phyloP scores from a whole-genome alignment of 1,140 invertebrate genomes.

The Apis laboriosa region DNA sequence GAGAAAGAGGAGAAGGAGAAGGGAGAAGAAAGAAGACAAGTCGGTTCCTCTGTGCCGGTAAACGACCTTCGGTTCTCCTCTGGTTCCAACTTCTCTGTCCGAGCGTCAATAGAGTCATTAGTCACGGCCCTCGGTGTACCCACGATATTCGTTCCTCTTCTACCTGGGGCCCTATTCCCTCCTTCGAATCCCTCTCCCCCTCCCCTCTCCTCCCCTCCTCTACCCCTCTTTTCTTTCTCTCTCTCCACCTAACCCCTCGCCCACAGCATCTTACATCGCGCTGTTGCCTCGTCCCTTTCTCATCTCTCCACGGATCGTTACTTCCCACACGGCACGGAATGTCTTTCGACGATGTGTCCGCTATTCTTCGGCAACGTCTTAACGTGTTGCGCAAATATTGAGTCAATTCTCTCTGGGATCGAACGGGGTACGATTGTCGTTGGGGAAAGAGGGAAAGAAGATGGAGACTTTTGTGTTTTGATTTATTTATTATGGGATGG shows the following conservation, averaged over 20 bases:
- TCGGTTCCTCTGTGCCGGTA: conserved; percentile 61
- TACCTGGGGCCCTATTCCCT: conserved; percentile 55
- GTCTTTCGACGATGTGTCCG: conserved; percentile 23
- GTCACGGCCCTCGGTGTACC: conserved; percentile 67
- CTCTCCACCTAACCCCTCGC: not conserved
- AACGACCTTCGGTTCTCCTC: conserved; percentile 64
- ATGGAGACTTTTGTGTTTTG: not conserved
- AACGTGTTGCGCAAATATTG: conserved; percentile 23
- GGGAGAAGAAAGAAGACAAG: conserved; percentile 1
- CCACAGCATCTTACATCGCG: not conserved
- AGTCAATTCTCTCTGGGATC: not conserved
- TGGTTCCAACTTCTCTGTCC: conserved; percentile 47
- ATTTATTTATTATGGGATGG: not conserved
- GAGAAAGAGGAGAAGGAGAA: not conserved
- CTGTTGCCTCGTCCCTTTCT: conserved; percentile 39
- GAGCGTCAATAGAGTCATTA: conserved; percentile 74
- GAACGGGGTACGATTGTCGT: not conserved
- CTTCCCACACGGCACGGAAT: conserved; percentile 45
- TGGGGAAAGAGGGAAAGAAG: too few relatives aligned
- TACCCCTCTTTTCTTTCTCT: conserved; percentile 1
- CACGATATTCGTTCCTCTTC: conserved; percentile 66
- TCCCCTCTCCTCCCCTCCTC: too few relatives aligned
- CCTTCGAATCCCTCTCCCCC: not conserved
- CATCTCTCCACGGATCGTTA: conserved; percentile 55
- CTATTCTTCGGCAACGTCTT: conserved; percentile 41